Percentiles rank a stretch among this genome's conserved stretches.
phyloP scores from a whole-genome alignment of 2,888 invertebrate species.

The Cephus sareptanus region DNA sequence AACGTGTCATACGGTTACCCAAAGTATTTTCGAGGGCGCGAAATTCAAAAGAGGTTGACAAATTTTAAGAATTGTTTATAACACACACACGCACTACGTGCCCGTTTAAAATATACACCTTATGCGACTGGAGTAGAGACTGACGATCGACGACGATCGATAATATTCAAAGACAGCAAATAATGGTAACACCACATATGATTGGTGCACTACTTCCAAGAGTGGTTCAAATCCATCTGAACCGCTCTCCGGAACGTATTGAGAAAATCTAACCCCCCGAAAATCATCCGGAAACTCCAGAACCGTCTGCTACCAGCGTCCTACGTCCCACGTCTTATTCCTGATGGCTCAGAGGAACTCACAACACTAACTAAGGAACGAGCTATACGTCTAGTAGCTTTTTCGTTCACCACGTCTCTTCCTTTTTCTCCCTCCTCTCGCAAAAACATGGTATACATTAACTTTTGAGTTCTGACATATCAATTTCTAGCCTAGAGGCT shows the following conservation, averaged over 20 bases:
- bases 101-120: background rate
- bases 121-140: background rate
- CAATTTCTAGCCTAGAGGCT: background rate
- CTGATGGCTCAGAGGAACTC: background rate
- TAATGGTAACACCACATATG: background rate
- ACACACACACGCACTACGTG: background rate
- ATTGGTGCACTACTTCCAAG: background rate
- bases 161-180: background rate
- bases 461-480: background rate
- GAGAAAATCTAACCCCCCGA: background rate
- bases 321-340: background rate
- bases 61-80: background rate
- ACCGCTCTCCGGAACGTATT: background rate
- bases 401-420: background rate
- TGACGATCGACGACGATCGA: background rate
- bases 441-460: background rate
- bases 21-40: background rate
- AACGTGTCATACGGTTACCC: background rate
- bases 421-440: background rate
- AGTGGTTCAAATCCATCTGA: background rate
- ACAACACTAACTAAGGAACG: background rate
- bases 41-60: background rate
- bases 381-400: background rate
- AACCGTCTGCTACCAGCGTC: background rate
- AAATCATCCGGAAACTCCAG: background rate